Conservation (phyloP, 2,113 vertebrate species). For the Bathybates hornii region DNA sequence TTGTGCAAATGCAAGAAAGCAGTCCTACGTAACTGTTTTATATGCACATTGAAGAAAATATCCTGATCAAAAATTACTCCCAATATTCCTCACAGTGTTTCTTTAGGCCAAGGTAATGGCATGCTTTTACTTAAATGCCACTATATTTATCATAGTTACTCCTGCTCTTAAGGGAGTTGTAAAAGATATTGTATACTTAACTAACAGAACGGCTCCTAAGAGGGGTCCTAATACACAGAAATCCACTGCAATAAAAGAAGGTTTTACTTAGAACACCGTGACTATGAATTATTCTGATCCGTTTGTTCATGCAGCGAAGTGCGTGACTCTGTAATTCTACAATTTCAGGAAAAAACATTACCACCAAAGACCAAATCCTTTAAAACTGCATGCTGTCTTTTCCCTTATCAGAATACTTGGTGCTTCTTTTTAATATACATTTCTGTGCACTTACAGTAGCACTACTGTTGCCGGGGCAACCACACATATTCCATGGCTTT, state of each 20-base stretch:
- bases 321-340: background rate
- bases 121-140: background rate
- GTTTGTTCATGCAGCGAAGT: background rate
- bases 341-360: background rate
- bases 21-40: background rate
- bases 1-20: background rate
- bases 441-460: conserved; percentile 5
- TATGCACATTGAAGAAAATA: background rate
- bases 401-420: background rate
- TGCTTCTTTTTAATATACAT: conserved; percentile 14
- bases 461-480: conserved; percentile 55
- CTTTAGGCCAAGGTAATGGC: background rate
- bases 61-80: background rate
- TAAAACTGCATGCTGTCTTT: background rate
- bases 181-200: background rate
- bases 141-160: background rate
- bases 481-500: conserved; percentile 46
- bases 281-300: background rate
- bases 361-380: background rate
- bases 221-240: background rate
- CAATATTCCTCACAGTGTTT: background rate
- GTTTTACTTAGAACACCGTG: background rate
- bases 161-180: background rate
- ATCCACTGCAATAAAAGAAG: background rate
- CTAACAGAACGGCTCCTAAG: background rate